Conservation (phyloP, 2,113 vertebrate species). For the Gavia stellata region DNA sequence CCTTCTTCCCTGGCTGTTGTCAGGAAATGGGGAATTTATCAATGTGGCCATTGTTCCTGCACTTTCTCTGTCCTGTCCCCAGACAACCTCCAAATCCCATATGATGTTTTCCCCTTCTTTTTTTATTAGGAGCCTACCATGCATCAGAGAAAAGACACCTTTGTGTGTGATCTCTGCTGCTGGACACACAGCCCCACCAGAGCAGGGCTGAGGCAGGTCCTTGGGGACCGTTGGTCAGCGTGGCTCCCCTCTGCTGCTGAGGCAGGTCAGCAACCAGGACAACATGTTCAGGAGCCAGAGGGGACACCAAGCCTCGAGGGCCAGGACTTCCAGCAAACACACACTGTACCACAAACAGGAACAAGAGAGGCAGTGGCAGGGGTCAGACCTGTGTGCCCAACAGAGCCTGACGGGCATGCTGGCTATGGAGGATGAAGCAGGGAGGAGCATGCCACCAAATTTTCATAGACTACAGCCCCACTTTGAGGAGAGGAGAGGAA, state of each 20-base stretch:
- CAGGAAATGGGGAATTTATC: neutral
- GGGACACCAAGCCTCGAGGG: neutral
- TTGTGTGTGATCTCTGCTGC: neutral
- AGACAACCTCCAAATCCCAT: neutral
- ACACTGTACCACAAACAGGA: rapidly evolving
- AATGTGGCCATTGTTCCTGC: neutral
- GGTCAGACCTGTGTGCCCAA: neutral
- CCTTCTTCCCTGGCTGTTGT: neutral
- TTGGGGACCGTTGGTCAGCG: neutral
- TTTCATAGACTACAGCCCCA: neutral
- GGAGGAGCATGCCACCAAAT: neutral
- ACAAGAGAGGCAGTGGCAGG: neutral
- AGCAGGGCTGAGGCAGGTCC: neutral
- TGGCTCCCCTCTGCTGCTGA: neutral
- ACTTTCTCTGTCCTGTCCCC: neutral
- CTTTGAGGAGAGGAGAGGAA: neutral
- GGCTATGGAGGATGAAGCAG: rapidly evolving
- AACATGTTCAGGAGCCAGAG: neutral
- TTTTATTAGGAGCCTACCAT: neutral
- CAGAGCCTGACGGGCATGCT: rapidly evolving
- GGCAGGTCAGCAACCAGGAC: neutral
- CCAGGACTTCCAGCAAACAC: neutral
- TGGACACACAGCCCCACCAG: neutral
- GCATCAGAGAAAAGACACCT: neutral
- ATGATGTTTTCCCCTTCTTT: neutral